Evolutionary conservation across 2,888 invertebrate genomes (phyloP).

Genomic region (Chaetogeoica ovagalla): DNA sequence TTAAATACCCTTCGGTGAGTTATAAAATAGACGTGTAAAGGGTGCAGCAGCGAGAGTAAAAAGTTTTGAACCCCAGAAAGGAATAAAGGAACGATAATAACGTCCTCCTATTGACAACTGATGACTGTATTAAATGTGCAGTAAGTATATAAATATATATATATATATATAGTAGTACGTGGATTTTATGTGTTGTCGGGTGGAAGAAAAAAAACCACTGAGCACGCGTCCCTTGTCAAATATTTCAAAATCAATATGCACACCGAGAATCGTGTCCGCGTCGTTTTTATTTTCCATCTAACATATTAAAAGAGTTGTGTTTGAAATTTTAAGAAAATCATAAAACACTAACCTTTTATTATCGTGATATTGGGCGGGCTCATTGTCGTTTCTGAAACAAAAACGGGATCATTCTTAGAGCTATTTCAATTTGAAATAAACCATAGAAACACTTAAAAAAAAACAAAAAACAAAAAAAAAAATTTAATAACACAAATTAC

Average conservation of each 20-base stretch:
- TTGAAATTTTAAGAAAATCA: slow-evolving; percentile 49
- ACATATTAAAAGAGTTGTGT: slow-evolving; percentile 23
- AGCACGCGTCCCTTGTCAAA: slow-evolving; percentile 43
- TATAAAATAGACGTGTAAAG: slow-evolving; percentile 31
- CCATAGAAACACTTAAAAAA: slow-evolving; percentile 40
- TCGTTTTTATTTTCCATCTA: slow-evolving; percentile 2
- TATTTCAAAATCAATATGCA: slow-evolving; percentile 38
- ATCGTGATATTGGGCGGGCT: slow-evolving; percentile 53
- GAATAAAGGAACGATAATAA: neutral
- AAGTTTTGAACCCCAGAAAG: slow-evolving; percentile 36
- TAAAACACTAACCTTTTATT: slow-evolving; percentile 52
- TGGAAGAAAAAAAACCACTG: slow-evolving; percentile 22
- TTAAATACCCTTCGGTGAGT: slow-evolving; percentile 41
- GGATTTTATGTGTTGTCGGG: slow-evolving; percentile 34
- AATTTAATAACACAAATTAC: slow-evolving; percentile 33
- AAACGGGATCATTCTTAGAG: slow-evolving; percentile 53
- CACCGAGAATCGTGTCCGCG: neutral
- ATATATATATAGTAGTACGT: neutral
- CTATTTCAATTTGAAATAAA: slow-evolving; percentile 45
- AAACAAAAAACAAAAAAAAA: neutral
- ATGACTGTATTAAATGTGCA: slow-evolving; percentile 43
- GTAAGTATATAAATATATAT: too few relatives aligned
- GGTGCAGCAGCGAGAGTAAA: slow-evolving; percentile 38
- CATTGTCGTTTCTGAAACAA: slow-evolving; percentile 53
- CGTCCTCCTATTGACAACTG: slow-evolving; percentile 33